phyloP scores from a whole-genome alignment of 2,888 invertebrate species.

The Trichogramma evanescens region DNA sequence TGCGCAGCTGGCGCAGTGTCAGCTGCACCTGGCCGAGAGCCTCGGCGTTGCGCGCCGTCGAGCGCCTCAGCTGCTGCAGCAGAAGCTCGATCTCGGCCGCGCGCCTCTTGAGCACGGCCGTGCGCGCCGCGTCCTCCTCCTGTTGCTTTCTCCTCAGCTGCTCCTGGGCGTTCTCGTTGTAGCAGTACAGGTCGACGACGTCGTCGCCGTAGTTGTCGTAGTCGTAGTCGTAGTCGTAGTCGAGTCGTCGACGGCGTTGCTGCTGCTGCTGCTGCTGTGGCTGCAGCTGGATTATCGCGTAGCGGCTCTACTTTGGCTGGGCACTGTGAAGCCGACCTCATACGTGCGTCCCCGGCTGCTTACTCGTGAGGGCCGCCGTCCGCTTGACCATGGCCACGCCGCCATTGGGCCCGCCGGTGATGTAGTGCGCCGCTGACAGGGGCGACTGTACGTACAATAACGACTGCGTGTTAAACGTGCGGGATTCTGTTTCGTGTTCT shows the following conservation, averaged over 20 bases:
- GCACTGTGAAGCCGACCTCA: slow-evolving; percentile 45
- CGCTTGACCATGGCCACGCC: slow-evolving; percentile 56
- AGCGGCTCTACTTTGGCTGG: slow-evolving; percentile 39
- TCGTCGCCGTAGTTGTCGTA: background rate
- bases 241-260: slow-evolving; percentile 8
- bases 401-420: slow-evolving; percentile 50
- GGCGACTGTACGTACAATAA: slow-evolving; percentile 36
- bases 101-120: slow-evolving; percentile 14
- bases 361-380: slow-evolving; percentile 47
- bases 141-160: background rate
- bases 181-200: background rate
- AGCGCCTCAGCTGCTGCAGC: slow-evolving; percentile 5
- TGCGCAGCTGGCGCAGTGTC: slow-evolving; percentile 34
- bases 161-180: background rate
- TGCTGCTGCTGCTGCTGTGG: background rate
- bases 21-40: slow-evolving; percentile 33
- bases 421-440: slow-evolving; percentile 44
- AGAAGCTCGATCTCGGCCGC: slow-evolving; percentile 17
- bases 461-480: slow-evolving; percentile 14
- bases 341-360: slow-evolving; percentile 62
- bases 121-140: slow-evolving; percentile 12
- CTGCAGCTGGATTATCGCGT: background rate
- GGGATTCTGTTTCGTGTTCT: no score
- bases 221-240: slow-evolving; percentile 11
- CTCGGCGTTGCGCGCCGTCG: slow-evolving; percentile 28